A percentile compares a stretch with the other conserved stretches of the same genome.
phyloP scores from a whole-genome alignment of 2,797 vertebrate genomes.

The Phalloptychus januarius region DNA sequence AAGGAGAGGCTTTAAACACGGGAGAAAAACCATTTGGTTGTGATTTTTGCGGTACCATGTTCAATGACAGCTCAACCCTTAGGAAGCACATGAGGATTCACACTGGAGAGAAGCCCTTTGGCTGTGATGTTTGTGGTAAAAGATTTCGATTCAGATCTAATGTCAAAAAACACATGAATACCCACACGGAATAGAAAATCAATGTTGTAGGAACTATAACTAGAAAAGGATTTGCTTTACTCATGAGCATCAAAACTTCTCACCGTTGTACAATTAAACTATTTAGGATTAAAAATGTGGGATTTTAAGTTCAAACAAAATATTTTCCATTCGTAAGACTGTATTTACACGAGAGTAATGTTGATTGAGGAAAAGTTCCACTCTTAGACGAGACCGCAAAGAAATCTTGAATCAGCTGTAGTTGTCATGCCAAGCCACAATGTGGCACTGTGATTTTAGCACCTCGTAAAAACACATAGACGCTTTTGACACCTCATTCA shows the following conservation, averaged over 20 bases:
- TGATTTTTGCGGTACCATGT: conserved; percentile 5
- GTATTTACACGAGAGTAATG: too few species aligned
- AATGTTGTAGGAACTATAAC: neutral
- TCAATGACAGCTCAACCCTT: conserved; percentile 3
- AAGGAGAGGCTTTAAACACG: conserved; percentile 4
- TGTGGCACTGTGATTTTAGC: too few species aligned
- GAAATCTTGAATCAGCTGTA: too few species aligned
- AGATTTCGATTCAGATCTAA: conserved; percentile 2
- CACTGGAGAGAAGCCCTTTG: conserved; percentile 1
- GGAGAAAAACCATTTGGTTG: conserved; percentile 6
- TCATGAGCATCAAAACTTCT: neutral
- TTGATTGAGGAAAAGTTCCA: too few species aligned
- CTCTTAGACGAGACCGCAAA: too few species aligned
- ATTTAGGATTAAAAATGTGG: neutral
- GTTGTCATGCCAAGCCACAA: too few species aligned
- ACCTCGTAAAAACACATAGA: too few species aligned
- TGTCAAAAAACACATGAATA: conserved; percentile 7
- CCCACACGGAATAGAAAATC: neutral
- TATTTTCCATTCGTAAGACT: neutral
- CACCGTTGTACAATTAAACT: neutral
- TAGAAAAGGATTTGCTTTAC: neutral
- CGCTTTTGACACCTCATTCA: too few species aligned
- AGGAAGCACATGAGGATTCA: conserved; percentile 8
- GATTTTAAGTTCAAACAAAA: neutral
- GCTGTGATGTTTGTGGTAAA: conserved; percentile 7